These are phyloP conservation scores for Rissa tridactyla DNA, from an alignment of 2,113 vertebrate genomes.

Conservation along the genomic window DNA sequence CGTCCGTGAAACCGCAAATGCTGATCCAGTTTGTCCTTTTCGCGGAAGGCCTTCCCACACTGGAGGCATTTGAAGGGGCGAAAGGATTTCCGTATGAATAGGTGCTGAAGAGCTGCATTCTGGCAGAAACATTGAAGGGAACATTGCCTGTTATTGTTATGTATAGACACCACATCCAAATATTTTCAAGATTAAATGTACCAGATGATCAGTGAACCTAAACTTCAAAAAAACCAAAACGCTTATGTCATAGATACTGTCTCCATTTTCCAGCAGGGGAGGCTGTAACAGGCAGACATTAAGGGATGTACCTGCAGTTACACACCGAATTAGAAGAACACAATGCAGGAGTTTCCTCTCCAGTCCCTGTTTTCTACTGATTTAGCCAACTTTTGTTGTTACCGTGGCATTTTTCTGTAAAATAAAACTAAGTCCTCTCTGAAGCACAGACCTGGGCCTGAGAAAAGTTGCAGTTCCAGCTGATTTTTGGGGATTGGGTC, in stretches of 20 bases:
- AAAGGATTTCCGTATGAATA: constrained; percentile 95
- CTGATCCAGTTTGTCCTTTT: constrained; percentile 96
- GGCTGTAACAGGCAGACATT: background rate
- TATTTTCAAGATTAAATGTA: background rate
- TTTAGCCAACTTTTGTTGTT: background rate
- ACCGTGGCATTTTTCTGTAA: background rate
- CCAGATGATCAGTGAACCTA: background rate
- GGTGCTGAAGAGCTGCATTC: constrained; percentile 97
- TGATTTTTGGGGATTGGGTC: background rate
- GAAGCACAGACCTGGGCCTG: background rate
- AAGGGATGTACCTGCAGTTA: background rate
- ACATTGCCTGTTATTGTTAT: background rate
- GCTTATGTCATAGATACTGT: background rate
- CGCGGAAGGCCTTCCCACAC: constrained; percentile 95
- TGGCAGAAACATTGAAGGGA: constrained; percentile 65
- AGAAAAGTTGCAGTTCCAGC: background rate
- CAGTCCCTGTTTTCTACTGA: background rate
- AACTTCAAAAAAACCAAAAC: background rate
- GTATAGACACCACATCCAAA: background rate
- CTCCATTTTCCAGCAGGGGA: background rate
- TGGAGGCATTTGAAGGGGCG: constrained; percentile 95
- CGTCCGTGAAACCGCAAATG: constrained; percentile 91
- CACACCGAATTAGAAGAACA: background rate
- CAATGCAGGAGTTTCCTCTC: background rate
- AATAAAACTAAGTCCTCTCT: background rate